A percentile compares a stretch with the other conserved stretches of the same genome.
phyloP scores from a whole-genome alignment of 2,113 vertebrate genomes.

The Albula glossodonta region DNA sequence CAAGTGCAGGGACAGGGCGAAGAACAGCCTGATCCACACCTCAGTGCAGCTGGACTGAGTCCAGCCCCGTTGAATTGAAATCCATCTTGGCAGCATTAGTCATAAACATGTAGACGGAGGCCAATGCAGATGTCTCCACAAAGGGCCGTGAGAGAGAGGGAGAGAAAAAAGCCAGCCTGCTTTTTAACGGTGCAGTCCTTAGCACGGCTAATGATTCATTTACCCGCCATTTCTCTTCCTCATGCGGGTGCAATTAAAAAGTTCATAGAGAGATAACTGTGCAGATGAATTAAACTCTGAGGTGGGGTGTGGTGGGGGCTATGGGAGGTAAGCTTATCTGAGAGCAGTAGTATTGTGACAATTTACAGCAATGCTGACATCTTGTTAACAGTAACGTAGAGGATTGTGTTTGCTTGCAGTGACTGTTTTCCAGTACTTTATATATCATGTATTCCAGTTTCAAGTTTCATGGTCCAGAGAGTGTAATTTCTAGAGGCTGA shows the following conservation, averaged over 20 bases:
- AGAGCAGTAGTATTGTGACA: neutral
- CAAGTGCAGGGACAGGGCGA: neutral
- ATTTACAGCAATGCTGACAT: neutral
- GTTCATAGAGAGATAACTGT: neutral
- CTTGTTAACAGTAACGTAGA: neutral
- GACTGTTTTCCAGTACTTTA: neutral
- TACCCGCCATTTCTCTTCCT: neutral
- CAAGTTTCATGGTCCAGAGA: neutral
- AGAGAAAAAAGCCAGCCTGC: neutral
- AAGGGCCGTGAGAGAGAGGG: too few species aligned
- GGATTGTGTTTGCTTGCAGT: neutral
- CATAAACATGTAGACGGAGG: neutral
- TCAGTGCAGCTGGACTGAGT: neutral
- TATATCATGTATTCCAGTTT: neutral
- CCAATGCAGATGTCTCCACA: conserved; percentile 11
- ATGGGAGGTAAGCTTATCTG: neutral
- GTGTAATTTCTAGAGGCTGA: too few species aligned
- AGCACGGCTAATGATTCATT: neutral
- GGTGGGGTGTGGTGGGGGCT: neutral
- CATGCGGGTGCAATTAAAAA: neutral
- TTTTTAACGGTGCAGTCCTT: neutral
- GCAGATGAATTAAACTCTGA: neutral
- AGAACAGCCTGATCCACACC: neutral
- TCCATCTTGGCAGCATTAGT: conserved; percentile 12
- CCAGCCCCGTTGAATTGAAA: neutral